Evolutionary conservation across 2,797 vertebrate species (phyloP).

Genomic region (Acipenser oxyrinchus): DNA sequence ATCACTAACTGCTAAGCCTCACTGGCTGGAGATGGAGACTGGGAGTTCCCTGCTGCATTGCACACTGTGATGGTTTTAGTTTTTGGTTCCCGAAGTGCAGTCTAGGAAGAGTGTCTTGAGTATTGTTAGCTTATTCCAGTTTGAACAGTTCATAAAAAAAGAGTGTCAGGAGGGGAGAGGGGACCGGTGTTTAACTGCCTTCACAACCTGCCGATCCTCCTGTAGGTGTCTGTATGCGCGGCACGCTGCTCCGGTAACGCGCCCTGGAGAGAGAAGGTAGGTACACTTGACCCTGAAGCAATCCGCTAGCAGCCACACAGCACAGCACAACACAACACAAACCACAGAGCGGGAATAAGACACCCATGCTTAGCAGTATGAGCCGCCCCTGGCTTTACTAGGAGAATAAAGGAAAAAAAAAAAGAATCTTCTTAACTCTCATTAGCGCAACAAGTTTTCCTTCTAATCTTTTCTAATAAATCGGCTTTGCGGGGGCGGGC

Average conservation of each 20-base stretch:
- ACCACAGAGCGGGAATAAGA: not conserved
- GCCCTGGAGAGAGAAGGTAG: constrained; percentile 81
- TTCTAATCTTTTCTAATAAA: too few species aligned
- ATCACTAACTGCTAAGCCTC: too few species aligned
- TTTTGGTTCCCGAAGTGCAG: not conserved
- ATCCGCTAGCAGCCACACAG: constrained; percentile 11
- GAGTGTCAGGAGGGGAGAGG: constrained; percentile 14
- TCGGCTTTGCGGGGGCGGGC: too few species aligned
- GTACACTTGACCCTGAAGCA: constrained; percentile 71
- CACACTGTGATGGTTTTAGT: not conserved
- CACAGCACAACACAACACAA: not conserved
- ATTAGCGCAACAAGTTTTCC: too few species aligned
- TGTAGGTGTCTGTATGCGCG: constrained; percentile 81
- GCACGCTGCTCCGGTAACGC: constrained; percentile 77
- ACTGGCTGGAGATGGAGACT: not conserved
- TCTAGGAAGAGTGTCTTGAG: constrained; percentile 6
- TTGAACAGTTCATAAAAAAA: constrained; percentile 33
- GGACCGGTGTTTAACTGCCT: constrained; percentile 35
- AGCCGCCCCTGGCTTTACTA: too few species aligned
- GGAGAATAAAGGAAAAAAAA: too few species aligned
- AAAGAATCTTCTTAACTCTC: too few species aligned
- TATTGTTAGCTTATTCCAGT: constrained; percentile 40
- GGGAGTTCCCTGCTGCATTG: not conserved
- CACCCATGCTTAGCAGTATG: not conserved
- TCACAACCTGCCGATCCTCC: constrained; percentile 88